phyloP scores from a whole-genome alignment of 2,797 vertebrate species.

The Gastrophryne carolinensis region DNA sequence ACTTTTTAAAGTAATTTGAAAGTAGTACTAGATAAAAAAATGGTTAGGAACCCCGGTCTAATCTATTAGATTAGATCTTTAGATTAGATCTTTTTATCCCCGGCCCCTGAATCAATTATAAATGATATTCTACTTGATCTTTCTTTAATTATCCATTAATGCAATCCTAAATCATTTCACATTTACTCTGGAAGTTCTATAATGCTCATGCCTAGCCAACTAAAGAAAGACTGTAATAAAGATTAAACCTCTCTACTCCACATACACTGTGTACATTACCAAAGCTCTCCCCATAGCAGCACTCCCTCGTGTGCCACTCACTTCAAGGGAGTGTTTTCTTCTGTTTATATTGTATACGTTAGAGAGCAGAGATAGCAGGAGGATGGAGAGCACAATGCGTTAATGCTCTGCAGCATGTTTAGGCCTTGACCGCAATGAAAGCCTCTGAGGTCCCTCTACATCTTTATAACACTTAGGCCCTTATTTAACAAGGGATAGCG shows the following conservation, averaged over 20 bases:
- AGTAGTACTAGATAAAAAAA: no score
- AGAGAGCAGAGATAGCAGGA: not conserved
- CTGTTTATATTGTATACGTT: not conserved
- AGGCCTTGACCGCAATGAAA: not conserved
- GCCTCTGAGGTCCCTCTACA: not conserved
- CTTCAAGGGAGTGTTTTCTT: not conserved
- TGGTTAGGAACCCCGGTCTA: no score
- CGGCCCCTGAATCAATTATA: no score
- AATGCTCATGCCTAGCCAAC: not conserved
- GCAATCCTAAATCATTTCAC: not conserved
- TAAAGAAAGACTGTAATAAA: not conserved
- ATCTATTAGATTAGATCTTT: no score
- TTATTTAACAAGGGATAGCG: no score
- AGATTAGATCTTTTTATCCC: no score
- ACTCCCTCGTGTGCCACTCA: not conserved
- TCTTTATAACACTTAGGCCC: no score
- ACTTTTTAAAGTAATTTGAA: no score
- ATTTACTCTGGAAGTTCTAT: not conserved
- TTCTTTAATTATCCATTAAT: not conserved
- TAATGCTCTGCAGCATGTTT: constrained; percentile 4
- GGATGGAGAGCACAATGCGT: not conserved
- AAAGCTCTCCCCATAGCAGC: not conserved
- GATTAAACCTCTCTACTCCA: not conserved
- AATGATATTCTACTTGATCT: not conserved
- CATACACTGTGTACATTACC: not conserved